Evolutionary conservation across 1,140 invertebrate species (phyloP).

Genomic region (Himalopsyche phryganea): DNA sequence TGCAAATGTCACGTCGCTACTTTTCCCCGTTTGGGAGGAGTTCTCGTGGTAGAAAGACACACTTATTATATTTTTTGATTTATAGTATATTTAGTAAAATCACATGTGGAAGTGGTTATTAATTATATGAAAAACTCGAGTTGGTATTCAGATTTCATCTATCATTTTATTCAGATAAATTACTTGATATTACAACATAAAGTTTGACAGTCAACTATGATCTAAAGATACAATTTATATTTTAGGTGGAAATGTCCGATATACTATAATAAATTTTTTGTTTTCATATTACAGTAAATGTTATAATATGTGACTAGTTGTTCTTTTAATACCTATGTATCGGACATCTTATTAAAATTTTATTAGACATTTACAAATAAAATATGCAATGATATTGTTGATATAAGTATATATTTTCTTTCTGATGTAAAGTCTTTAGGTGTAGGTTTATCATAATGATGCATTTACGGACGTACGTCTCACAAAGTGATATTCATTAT

Average conservation of each 20-base stretch:
- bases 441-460: not conserved
- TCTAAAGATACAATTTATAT: constrained; percentile 31
- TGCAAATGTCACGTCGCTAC: no score
- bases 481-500: not conserved
- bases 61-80: no score
- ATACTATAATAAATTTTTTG: not conserved
- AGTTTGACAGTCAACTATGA: constrained; percentile 31
- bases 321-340: not conserved
- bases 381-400: constrained; percentile 27
- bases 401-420: constrained; percentile 15
- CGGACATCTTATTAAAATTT: constrained; percentile 4
- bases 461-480: not conserved
- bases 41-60: no score
- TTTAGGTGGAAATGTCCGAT: constrained; percentile 19
- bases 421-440: constrained; percentile 14
- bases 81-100: no score
- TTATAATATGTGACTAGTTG: constrained; percentile 1
- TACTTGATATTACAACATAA: constrained; percentile 33
- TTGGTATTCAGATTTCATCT: constrained; percentile 26
- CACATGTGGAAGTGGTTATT: no score
- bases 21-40: no score
- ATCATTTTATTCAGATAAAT: constrained; percentile 33
- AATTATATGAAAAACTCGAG: no score
- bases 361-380: constrained; percentile 29
- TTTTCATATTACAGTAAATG: not conserved